Base-by-base conservation (phyloP, 2,888 invertebrate species). In the Spodoptera picta region DNA sequence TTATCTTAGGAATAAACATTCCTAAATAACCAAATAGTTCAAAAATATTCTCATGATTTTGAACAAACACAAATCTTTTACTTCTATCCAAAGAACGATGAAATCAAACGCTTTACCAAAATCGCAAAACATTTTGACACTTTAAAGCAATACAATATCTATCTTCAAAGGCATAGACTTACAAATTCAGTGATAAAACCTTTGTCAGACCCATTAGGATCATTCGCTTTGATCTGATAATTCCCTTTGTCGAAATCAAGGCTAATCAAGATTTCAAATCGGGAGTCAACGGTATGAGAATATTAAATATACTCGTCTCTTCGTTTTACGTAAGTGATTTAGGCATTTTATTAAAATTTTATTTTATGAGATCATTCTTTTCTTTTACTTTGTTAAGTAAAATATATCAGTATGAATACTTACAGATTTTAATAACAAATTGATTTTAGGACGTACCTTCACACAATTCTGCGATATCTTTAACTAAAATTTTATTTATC, bases 211-310 rank as follows among this genome's bases (percentile, higher is more conserved):
- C 60, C 51, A 67, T 45, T 36, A 63, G 66, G 54, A 75, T 74
- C 55, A 62, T 19, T 48, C 41, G 48, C 45, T 65, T 69, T 72
- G 76, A 73, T 77, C 65, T 36, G 53, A 42, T 62, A 69, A 76
- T 66, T 76, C 60, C 60, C 70, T 73, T 73, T 69, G 70, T 66
- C 46, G 48, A 76, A 79, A 63, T 57, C 56, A 51, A n/a, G 44
- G 65, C 46, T 79, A 73, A 79, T 79, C 68, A 70, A 65, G 61
- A 65, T 75, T 65, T 53, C 52, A 60, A 60, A 73, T 60, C 64
- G 54, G 10, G 52, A 47, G 36, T 49, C 60, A 60, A 76, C 73
- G 68, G 50, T 59, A 55, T 66, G 56, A 67, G 69, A 73, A 79
- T 77, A 59, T 49, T 55, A 69, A 65, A 64, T 77, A 61, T 12